A percentile compares a stretch with the other conserved stretches of the same genome.
Conservation (phyloP, 2,888 invertebrate species). For the Eulithis testata region DNA sequence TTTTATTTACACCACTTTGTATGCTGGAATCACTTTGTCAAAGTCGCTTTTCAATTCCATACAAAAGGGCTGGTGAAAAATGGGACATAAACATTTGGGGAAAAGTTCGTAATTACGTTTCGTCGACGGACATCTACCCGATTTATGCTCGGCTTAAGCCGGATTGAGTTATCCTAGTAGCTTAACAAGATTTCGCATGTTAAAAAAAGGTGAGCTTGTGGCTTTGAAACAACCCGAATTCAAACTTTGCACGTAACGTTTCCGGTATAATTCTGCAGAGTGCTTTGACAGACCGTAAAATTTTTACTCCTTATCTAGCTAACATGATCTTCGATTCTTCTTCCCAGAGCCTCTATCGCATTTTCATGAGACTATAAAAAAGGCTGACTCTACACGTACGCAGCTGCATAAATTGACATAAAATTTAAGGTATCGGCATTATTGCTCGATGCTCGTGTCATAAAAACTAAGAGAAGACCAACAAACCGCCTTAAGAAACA, state of each 20-base stretch:
- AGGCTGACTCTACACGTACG: conserved; percentile 49
- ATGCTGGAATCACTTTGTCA: conserved; percentile 8
- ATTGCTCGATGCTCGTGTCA: conserved; percentile 55
- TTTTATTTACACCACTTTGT: not conserved
- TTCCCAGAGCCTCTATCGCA: conserved; percentile 45
- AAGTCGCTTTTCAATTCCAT: conserved; percentile 20
- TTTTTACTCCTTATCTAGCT: conserved; percentile 37
- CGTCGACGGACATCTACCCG: conserved; percentile 44
- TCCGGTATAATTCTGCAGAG: conserved; percentile 24
- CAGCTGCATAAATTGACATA: conserved; percentile 68
- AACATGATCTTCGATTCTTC: conserved; percentile 40
- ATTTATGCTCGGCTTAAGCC: conserved; percentile 54
- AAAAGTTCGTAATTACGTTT: conserved; percentile 42
- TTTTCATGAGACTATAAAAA: conserved; percentile 52
- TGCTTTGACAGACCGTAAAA: conserved; percentile 34
- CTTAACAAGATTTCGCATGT: conserved; percentile 43
- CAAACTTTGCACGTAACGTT: conserved; percentile 7
- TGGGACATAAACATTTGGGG: conserved; percentile 28
- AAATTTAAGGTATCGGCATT: conserved; percentile 67
- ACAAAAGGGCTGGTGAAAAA: conserved; percentile 16
- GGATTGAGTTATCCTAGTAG: conserved; percentile 52
- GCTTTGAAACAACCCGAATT: conserved; percentile 10
- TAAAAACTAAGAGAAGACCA: conserved; percentile 65
- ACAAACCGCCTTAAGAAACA: conserved; percentile 63
- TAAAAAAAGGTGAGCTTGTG: conserved; percentile 19